Base-by-base conservation (phyloP, 2,888 invertebrate species). In the Drosophila longiperda region DNA sequence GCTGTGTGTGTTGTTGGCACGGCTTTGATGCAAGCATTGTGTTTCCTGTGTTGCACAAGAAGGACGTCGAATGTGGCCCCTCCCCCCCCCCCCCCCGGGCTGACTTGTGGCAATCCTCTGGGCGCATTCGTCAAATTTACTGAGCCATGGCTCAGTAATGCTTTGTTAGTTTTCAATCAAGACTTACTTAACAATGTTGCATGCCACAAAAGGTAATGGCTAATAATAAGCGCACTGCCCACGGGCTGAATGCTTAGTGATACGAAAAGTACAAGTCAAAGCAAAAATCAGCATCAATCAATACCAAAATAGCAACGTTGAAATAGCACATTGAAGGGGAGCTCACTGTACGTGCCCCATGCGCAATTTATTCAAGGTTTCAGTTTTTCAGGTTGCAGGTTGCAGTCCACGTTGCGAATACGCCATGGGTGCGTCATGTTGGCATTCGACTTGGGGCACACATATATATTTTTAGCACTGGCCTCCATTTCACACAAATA, bases 141-240 rank as follows among this genome's bases (percentile, higher is more conserved):
- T 80, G 75, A 79, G 74, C 75, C 81, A 76, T 83, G 75, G 20
- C 45, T 45, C 45, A 15, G 45, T 23, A 8, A 15, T 48, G 77
- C 75, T 83, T 81, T 89, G 89, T 87, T 90, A 77, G 89, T 90
- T 89, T 85, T 89, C 87, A 89, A 90, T 89, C 89, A 89, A 75
- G 80, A 77, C 75, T 80, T 89, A 78, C 76, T 84, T 74, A 83
- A 80, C 82, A 86, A 83, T 82, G 72, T 74, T 70, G 73, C 75
- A 78, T 60, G 68, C 73, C 87, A 72, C 82, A 76, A 76, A 80
- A 80, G 75, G 74, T 80, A 87, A 89, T 78, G 68, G 72, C 80
- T 87, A 83, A 86, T 85, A 85, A 74, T 79, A 74, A 79, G 66
- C 55, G 53, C 57, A 61, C 55, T 48, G 58, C 26, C 62, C 26